Base-by-base conservation (phyloP, 2,888 invertebrate species). In the Epinotia bilunana region DNA sequence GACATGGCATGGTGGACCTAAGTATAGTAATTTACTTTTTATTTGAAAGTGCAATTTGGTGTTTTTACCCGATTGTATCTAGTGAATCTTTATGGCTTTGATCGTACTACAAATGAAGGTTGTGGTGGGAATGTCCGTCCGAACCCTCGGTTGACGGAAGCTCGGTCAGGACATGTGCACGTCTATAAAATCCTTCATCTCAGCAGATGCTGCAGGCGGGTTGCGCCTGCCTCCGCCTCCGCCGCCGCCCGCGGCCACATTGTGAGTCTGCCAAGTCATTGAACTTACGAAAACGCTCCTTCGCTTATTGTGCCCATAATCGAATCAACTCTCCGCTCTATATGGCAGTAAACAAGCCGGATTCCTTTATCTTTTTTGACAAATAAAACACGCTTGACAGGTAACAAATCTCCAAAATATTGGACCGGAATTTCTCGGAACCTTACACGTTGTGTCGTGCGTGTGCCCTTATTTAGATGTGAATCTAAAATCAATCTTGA, bases 291-390 rank as follows among this genome's bases (percentile, higher is more conserved):
- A 94, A 93, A 93, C 89, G 88, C 85, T 90, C 88, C 87, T 88
- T 89, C 87, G 87, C 90, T 91, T 89, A 92, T 91, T 92, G 91
- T 92, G 89, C 81, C 92, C 93, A 92, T 92, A 93, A 93, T 92
- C 91, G 91, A 92, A 90, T 91, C 88, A 89, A 87, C 86, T 83
- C 86, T 81, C 88, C 86, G 83, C 91, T 92, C 87, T 90, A 89
- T 91, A 92, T 87, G 92, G 92, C 82, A 89, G 88, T 87, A 86
- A 89, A 87, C 87, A 87, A 82, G 86, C 82, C 83, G 87, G 85
- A 84, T 86, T 86, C 87, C 87, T 87, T 86, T 86, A 84, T 84
- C 84, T 85, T 82, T 90, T 90, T 87, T 86, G 83, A 83, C 83
- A 87, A 88, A 90, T 87, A 88, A 88, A 88, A 84, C 80, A 79